These are phyloP conservation scores for Lasioglossum vierecki DNA, from an alignment of 2,888 invertebrate genomes.

Conservation along the genomic window DNA sequence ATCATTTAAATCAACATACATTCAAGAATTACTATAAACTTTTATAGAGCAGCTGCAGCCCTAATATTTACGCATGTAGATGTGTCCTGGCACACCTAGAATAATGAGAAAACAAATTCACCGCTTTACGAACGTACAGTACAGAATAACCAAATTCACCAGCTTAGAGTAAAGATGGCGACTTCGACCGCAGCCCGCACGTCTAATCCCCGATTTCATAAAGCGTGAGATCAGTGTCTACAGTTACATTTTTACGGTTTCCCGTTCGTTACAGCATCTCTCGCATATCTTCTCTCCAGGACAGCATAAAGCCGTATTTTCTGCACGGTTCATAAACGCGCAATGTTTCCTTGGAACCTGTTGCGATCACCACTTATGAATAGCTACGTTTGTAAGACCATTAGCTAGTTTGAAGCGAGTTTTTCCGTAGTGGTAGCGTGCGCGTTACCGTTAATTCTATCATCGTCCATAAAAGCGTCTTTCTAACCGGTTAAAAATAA, in stretches of 20 bases:
- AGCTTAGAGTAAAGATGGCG: not conserved
- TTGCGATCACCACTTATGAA: not conserved
- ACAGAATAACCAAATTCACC: not conserved
- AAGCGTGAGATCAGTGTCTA: not conserved
- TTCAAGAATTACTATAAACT: not conserved
- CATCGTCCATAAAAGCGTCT: conserved; percentile 26
- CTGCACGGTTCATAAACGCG: not conserved
- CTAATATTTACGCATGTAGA: not conserved
- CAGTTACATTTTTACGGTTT: not conserved
- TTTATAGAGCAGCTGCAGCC: not conserved
- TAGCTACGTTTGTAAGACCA: conserved; percentile 9
- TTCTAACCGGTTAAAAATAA: conserved; percentile 38
- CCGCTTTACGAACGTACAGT: not conserved
- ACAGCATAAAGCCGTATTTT: not conserved
- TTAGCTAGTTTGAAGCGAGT: not conserved
- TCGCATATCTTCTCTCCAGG: not conserved
- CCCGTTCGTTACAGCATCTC: not conserved
- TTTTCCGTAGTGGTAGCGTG: not conserved
- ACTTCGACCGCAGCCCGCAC: not conserved
- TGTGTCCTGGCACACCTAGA: not conserved
- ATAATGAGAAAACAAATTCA: not conserved
- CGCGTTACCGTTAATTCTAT: conserved; percentile 16
- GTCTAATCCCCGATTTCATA: not conserved
- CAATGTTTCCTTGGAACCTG: not conserved
- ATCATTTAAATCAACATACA: not conserved